Base-by-base conservation (phyloP, 2,113 vertebrate genomes). In the Cairina moschata region DNA sequence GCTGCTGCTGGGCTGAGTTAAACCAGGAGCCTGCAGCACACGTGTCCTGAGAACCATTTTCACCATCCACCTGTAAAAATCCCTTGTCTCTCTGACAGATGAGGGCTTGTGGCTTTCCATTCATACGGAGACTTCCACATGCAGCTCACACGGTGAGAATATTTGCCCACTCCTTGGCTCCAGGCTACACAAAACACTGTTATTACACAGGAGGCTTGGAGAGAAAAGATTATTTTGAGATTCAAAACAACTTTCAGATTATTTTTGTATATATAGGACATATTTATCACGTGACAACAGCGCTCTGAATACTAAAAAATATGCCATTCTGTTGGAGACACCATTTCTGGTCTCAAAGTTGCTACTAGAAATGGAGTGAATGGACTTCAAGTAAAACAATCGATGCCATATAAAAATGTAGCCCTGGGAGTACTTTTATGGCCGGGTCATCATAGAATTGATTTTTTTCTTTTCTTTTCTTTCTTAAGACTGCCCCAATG, bases 101-200 rank as follows among this genome's bases (percentile, higher is more conserved):
- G 48, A 2, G 1, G 5, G 34, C 40, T n/a, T 17, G 25, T 17
- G 14, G 40, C 18, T 58, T 63, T 86, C 62, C 3, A 2, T 63
- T 50, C 52, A 6, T 6, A 32, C 2, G 13, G 8, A 9, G 17
- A 31, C 36, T 77, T 74, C 40, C 50, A 62, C 4, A 11, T 9
- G 76, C 76, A 83, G 59, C 65, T 75, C 34, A 50, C n/a, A 44
- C 8, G 13, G 14, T 4, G 17, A 89, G 46, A 91, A 86, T 63
- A 50, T 2, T 20, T 0, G 0, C 44, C 40, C 69, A 46, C 0
- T 0, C 8, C 36, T 38, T 23, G 14, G 18, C 50, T 38, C 54
- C 18, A 11, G 26, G 69, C 78, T 52, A 40, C 22, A 65, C 77
- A 92, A 88, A 76, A 21, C 5, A 17, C n/a, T 1, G 0, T 21